Conservation (phyloP, 2,888 invertebrate genomes). For the Platycheirus rosarum region DNA sequence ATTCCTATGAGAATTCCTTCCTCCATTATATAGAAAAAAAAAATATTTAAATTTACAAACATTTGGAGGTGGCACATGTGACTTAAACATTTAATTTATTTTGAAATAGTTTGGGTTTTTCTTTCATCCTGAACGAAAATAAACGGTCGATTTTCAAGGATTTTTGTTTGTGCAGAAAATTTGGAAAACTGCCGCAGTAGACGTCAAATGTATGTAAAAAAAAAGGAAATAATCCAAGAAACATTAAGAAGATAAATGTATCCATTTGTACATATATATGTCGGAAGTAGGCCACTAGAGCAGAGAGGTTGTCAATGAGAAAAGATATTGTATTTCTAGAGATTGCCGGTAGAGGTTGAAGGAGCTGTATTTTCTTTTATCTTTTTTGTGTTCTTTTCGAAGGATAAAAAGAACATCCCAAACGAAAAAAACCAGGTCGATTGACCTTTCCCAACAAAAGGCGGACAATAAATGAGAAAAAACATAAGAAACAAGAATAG, state of each 20-base stretch:
- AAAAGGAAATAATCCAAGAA: conserved; percentile 7
- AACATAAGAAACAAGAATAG: conserved; percentile 21
- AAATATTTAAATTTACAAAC: conserved; percentile 16
- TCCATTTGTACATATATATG: background rate
- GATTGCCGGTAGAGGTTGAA: conserved; percentile 21
- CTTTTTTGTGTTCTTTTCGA: conserved; percentile 1
- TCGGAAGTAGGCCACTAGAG: conserved; percentile 48
- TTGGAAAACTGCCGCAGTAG: conserved; percentile 28
- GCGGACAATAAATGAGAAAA: conserved; percentile 1
- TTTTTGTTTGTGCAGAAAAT: conserved; percentile 51
- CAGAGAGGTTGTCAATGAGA: conserved; percentile 49
- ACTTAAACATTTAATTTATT: conserved; percentile 44
- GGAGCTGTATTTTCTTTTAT: background rate
- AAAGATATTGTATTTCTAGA: conserved; percentile 52
- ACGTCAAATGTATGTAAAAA: conserved; percentile 4
- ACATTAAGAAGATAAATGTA: conserved; percentile 35
- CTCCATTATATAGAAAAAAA: background rate
- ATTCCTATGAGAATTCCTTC: conserved; percentile 14
- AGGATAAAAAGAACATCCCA: conserved; percentile 32
- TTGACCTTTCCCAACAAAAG: conserved; percentile 69
- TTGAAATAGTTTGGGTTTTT: conserved; percentile 42
- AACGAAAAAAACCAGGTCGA: conserved; percentile 43
- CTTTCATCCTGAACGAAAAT: conserved; percentile 3
- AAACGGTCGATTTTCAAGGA: conserved; percentile 55
- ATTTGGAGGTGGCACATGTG: conserved; percentile 39